These are phyloP conservation scores for Ondatra zibethicus DNA, from an alignment of 2,113 vertebrate genomes.

Conservation along the genomic window DNA sequence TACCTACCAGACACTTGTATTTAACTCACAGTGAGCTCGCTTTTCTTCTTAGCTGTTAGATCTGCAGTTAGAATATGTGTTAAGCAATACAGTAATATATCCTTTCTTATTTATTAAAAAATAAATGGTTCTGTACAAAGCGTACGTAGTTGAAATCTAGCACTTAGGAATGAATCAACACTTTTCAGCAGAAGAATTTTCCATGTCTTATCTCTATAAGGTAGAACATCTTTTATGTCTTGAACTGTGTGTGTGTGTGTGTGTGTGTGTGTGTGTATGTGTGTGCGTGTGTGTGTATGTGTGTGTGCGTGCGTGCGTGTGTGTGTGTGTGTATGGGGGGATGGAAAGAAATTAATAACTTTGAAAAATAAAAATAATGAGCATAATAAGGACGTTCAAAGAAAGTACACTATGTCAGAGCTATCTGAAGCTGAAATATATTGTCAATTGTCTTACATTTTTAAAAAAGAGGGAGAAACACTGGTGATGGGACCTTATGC, in stretches of 20 bases:
- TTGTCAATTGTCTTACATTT: constrained; percentile 61
- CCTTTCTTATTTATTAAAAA: not conserved
- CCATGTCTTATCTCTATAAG: not conserved
- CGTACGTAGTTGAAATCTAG: not conserved
- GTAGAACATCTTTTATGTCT: not conserved
- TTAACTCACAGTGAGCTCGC: not conserved
- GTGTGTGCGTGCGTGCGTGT: not conserved
- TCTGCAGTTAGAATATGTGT: constrained; percentile 13
- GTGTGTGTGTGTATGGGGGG: not conserved
- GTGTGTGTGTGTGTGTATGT: not conserved
- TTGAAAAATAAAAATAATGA: constrained; percentile 12
- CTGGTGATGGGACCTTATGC: constrained; percentile 62
- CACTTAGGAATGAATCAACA: not conserved
- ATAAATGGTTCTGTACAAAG: not conserved
- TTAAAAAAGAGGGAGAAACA: constrained; percentile 48
- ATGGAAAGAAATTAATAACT: not conserved
- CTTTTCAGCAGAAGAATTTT: not conserved
- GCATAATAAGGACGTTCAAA: not conserved
- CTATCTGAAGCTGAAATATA: constrained; percentile 64
- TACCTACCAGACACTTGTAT: not conserved
- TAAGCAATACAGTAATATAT: not conserved
- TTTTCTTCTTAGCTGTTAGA: not conserved
- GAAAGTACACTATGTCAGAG: not conserved
- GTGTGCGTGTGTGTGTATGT: not conserved
- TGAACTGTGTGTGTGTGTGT: not conserved